A percentile compares a stretch with the other conserved stretches of the same genome.
Conservation (phyloP, 1,140 invertebrate species). For the Drosophila nigromelanica region DNA sequence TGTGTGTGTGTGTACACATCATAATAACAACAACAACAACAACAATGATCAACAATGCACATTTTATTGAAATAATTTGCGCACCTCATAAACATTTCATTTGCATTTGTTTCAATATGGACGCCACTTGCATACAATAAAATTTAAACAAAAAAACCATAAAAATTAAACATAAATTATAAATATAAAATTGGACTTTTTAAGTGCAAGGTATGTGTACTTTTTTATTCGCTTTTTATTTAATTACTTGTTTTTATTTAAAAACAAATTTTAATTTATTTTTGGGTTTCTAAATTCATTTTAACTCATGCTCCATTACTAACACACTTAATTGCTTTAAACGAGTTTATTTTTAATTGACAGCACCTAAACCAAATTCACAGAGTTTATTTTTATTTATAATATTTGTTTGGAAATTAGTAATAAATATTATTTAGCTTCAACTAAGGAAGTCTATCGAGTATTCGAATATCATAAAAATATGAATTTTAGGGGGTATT, state of each 20-base stretch:
- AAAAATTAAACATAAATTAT: constrained; percentile 24
- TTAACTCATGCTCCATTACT: background rate
- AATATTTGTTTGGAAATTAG: no score
- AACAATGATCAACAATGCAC: constrained; percentile 12
- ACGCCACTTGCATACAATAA: constrained; percentile 3
- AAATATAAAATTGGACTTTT: constrained; percentile 66
- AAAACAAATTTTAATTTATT: constrained; percentile 2
- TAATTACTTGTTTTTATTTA: constrained; percentile 20
- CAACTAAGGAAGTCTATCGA: no score
- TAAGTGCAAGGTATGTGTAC: constrained; percentile 80
- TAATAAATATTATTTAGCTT: no score
- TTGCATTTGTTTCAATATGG: constrained; percentile 23
- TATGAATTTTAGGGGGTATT: no score
- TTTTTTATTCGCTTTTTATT: constrained; percentile 65
- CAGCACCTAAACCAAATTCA: background rate
- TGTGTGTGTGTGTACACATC: constrained; percentile 11
- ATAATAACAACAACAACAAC: constrained; percentile 9
- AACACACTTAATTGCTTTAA: background rate
- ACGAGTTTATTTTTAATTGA: no score
- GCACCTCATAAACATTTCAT: constrained; percentile 45
- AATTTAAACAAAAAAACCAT: constrained; percentile 13
- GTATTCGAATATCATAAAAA: no score
- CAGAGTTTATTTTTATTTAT: no score
- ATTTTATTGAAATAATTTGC: constrained; percentile 23
- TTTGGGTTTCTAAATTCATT: constrained; percentile 15